These are phyloP conservation scores for Melinopterus prodromus DNA, from an alignment of 2,888 invertebrate genomes.

Conservation along the genomic window DNA sequence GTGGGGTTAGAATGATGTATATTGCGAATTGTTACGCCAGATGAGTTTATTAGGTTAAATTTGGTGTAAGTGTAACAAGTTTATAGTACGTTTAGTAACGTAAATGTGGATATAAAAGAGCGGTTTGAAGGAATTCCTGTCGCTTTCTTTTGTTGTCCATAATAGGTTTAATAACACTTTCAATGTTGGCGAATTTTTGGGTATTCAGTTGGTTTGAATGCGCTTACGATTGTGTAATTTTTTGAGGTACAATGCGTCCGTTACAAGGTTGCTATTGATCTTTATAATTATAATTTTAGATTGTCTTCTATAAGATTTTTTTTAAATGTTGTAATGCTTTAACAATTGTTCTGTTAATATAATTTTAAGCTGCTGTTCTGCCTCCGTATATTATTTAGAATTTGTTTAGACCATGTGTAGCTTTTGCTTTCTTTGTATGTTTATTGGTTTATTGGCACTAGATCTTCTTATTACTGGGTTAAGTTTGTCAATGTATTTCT, in stretches of 20 bases:
- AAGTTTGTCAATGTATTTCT: too few relatives aligned
- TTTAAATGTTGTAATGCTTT: background rate
- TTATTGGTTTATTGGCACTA: too few relatives aligned
- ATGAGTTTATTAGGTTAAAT: constrained; percentile 19
- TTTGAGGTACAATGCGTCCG: background rate
- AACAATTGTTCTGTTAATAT: background rate
- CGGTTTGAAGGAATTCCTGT: background rate
- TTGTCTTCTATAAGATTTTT: background rate
- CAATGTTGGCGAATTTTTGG: background rate
- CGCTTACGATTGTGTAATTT: background rate
- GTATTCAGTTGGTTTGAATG: background rate
- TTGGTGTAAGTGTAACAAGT: constrained; percentile 18
- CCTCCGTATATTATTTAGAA: too few relatives aligned
- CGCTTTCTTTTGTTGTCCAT: background rate
- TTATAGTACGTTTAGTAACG: background rate
- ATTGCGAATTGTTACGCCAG: constrained; percentile 13
- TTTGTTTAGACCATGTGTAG: too few relatives aligned
- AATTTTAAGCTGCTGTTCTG: background rate
- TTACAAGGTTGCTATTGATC: background rate
- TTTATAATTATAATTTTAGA: background rate
- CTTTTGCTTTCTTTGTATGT: too few relatives aligned
- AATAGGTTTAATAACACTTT: background rate
- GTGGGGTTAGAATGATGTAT: constrained; percentile 10
- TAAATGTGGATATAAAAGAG: background rate
- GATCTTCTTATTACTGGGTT: too few relatives aligned